These are phyloP conservation scores for Anoplolepis gracilipes DNA, from an alignment of 1,140 invertebrate genomes.

Conservation along the genomic window DNA sequence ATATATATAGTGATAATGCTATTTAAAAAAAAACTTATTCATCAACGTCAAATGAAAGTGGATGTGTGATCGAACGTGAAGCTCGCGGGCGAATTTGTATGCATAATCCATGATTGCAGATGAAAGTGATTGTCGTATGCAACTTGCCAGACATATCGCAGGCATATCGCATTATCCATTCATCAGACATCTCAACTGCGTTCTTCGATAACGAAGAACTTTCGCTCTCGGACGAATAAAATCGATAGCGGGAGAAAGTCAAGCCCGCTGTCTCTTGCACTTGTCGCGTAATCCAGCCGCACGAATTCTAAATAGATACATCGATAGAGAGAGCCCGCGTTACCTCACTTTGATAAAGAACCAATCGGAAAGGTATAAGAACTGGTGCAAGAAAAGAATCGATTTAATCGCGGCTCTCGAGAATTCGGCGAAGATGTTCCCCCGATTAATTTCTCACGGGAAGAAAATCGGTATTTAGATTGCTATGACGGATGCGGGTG, in stretches of 20 bases:
- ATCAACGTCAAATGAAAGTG: neutral
- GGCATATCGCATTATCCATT: constrained; percentile 51
- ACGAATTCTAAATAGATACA: neutral
- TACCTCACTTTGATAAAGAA: neutral
- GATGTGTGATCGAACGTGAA: neutral
- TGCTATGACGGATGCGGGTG: neutral
- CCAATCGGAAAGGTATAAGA: neutral
- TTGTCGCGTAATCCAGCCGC: constrained; percentile 46
- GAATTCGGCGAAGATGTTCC: neutral
- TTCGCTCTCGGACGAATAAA: constrained; percentile 64
- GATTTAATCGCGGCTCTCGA: neutral
- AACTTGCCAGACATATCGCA: constrained; percentile 15
- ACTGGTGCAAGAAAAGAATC: neutral
- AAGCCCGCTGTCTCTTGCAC: constrained; percentile 8
- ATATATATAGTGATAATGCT: neutral
- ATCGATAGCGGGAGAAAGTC: constrained; percentile 70
- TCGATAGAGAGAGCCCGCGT: neutral
- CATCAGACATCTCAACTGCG: constrained; percentile 41
- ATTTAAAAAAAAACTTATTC: neutral
- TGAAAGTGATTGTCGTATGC: constrained; percentile 29
- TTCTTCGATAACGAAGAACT: constrained; percentile 63
- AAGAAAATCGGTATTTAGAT: neutral
- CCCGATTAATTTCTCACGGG: neutral
- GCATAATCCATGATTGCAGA: constrained; percentile 27
- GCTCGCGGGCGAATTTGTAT: constrained; percentile 4